These are phyloP conservation scores for Pelobates cultripes DNA, from an alignment of 2,797 vertebrate genomes.

Conservation along the genomic window DNA sequence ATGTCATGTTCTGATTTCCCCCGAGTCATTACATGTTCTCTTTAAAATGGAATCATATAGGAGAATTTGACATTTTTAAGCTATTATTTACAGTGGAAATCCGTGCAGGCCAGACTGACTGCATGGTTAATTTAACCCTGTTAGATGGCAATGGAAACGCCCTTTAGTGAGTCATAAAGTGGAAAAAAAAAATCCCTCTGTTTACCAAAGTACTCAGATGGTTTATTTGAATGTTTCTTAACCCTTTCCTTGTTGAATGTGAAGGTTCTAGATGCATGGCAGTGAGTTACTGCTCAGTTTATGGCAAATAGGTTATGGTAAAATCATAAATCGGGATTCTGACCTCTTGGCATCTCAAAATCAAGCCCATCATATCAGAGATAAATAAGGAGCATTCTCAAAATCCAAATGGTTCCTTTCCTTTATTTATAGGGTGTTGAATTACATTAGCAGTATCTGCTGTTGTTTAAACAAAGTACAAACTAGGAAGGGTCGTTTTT, in stretches of 20 bases:
- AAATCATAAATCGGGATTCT: not conserved
- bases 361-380: not conserved
- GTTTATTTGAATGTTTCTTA: not conserved
- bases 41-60: not conserved
- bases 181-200: not conserved
- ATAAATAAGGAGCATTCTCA: not conserved
- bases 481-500: too few relatives aligned
- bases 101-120: not conserved
- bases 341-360: not conserved
- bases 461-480: not conserved
- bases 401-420: not conserved
- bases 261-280: not conserved
- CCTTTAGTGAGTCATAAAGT: slow-evolving; percentile 11
- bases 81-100: slow-evolving; percentile 21
- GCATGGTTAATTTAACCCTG: not conserved
- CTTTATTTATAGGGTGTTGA: not conserved
- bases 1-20: slow-evolving; percentile 37
- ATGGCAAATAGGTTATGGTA: not conserved
- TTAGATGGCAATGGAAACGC: slow-evolving; percentile 1
- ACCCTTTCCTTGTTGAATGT: not conserved
- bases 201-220: not conserved
- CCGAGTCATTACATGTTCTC: slow-evolving; percentile 15
- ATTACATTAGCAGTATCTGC: not conserved
- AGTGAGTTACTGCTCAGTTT: not conserved
- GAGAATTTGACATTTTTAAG: not conserved